Evolutionary conservation across 2,113 vertebrate genomes (phyloP).

Genomic region (Microcebus ravelobensis): DNA sequence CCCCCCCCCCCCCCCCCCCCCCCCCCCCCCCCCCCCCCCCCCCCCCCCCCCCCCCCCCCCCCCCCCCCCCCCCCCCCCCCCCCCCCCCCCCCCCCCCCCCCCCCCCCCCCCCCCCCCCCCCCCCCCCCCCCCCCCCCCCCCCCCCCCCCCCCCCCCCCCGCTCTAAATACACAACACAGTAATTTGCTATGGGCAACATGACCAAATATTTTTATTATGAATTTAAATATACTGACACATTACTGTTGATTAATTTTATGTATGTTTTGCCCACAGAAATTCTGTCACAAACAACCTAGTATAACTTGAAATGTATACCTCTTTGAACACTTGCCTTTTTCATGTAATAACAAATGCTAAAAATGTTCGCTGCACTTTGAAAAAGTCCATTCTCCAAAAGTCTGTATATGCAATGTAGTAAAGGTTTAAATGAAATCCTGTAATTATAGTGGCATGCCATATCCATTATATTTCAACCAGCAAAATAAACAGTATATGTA

Average conservation of each 20-base stretch:
- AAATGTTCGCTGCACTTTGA: conserved; percentile 88
- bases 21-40: too few relatives aligned
- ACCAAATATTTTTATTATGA: conserved; percentile 86
- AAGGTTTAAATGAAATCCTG: conserved; percentile 85
- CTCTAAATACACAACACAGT: conserved; percentile 82
- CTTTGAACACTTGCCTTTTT: conserved; percentile 86
- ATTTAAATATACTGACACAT: conserved; percentile 86
- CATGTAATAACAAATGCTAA: conserved; percentile 77
- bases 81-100: too few relatives aligned
- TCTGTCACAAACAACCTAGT: conserved; percentile 86
- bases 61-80: too few relatives aligned
- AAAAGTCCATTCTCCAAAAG: conserved; percentile 87
- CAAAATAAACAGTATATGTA: conserved; percentile 86
- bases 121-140: too few relatives aligned
- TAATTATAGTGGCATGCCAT: conserved; percentile 84
- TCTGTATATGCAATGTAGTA: conserved; percentile 85
- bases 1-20: too few relatives aligned
- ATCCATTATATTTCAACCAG: conserved; percentile 86
- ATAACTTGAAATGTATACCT: conserved; percentile 87
- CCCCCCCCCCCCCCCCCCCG: neutral
- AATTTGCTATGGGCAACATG: conserved; percentile 83
- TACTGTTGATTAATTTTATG: conserved; percentile 86
- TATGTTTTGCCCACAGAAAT: conserved; percentile 85
- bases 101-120: too few relatives aligned
- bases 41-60: too few relatives aligned